Conservation (phyloP, 2,797 vertebrate species). For the Pipistrellus nathusii region DNA sequence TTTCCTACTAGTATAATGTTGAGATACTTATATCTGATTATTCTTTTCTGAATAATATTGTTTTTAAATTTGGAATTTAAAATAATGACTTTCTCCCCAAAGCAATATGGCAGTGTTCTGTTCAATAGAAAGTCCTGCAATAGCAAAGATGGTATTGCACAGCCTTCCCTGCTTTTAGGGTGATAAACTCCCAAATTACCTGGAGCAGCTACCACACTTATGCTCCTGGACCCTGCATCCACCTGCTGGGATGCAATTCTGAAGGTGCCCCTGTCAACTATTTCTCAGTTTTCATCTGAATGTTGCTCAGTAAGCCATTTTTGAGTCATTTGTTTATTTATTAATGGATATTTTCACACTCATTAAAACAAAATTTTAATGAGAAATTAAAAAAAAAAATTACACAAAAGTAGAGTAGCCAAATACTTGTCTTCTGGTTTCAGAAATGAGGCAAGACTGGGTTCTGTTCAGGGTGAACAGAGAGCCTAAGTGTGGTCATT, state of each 20-base stretch:
- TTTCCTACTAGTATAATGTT: constrained; percentile 25
- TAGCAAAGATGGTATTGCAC: constrained; percentile 48
- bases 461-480: background rate
- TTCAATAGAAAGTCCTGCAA: constrained; percentile 70
- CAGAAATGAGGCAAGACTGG: background rate
- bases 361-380: background rate
- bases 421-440: too few species aligned
- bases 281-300: background rate
- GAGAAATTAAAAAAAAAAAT: background rate
- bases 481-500: background rate
- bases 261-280: too few species aligned
- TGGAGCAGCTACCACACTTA: constrained; percentile 26
- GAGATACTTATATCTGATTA: constrained; percentile 4
- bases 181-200: constrained; percentile 25
- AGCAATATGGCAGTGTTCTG: constrained; percentile 63
- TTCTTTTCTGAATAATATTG: constrained; percentile 58
- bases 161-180: background rate
- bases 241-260: background rate
- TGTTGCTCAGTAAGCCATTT: background rate
- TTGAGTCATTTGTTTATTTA: background rate
- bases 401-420: background rate
- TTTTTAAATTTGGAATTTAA: constrained; percentile 28
- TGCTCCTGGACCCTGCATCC: background rate
- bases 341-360: background rate
- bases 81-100: constrained; percentile 67